A percentile compares a stretch with the other conserved stretches of the same genome.
Conservation (phyloP, 2,797 vertebrate species). For the Alca torda region DNA sequence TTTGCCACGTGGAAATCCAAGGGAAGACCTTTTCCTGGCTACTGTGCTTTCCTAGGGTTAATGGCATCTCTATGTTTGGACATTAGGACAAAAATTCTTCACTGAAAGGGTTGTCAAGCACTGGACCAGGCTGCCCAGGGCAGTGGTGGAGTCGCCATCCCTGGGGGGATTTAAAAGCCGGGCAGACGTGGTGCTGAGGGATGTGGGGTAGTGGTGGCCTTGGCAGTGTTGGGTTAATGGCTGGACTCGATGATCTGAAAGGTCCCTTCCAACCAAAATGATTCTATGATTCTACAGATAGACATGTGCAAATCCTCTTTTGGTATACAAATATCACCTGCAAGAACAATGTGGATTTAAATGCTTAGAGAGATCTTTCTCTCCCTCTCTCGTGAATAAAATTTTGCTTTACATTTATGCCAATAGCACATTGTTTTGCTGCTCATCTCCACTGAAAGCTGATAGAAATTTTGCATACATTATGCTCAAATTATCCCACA, state of each 20-base stretch:
- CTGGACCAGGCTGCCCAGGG: background rate
- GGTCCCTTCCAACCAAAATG: background rate
- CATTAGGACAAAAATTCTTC: background rate
- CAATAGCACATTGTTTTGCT: background rate
- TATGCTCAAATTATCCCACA: background rate
- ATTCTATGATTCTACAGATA: background rate
- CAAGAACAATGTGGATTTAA: background rate
- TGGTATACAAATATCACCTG: background rate
- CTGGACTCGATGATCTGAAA: background rate
- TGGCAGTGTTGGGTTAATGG: background rate
- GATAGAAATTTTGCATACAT: background rate
- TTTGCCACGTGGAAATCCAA: rapidly evolving
- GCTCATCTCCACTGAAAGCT: background rate
- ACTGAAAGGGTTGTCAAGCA: background rate
- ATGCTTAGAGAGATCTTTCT: background rate
- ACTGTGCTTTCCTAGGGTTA: background rate
- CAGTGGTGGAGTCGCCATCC: background rate
- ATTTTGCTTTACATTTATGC: background rate
- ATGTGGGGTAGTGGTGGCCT: background rate
- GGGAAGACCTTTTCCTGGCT: background rate
- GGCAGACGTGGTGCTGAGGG: background rate
- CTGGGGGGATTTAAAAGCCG: background rate
- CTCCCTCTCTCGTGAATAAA: background rate
- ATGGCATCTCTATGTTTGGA: background rate
- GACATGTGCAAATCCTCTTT: background rate